Base-by-base conservation (phyloP, 37 sponge, comb jelly and placozoan genomes). In the Haliclona indistincta region DNA sequence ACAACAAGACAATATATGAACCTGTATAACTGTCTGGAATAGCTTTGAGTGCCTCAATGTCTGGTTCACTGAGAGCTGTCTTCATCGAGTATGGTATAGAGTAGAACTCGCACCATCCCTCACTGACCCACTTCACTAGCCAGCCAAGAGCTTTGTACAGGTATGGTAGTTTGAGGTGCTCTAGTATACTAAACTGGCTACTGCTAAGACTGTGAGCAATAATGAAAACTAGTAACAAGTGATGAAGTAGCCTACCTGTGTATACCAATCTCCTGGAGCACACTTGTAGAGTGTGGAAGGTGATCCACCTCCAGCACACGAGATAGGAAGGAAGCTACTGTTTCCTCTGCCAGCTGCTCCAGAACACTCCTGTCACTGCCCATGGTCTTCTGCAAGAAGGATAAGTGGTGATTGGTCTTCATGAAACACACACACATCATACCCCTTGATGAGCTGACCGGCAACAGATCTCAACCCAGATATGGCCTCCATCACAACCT, bases 51-150 rank as follows among this genome's bases (percentile, higher is more conserved):
- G 68, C 44, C 5, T 77, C 67, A 47, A 67, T 52, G 33, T 86
- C 80, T 1, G 41, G 26, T 22, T 11, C 49, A 38, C 38, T 60
- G 60, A 92, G 63, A 3, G 74, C 80, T 4, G 47, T 68, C 77
- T 92, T 92, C 25, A 71, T 60, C 23, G 81, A 32, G 53, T 74
- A 87, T 0, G 88, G 88, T 1, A 92, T 69, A 38, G 81, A 56
- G 67, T 54, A 51, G 75, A 87, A 92, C 51, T 92, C 88, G 54
- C 81, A 92, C 77, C 67, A 62, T 23, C 90, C 85, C 23, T 89
- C 75, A 58, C 75, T 79, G 11, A 75, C 74, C 90, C 90, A 89
- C 41, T 42, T 29, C n/a, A 84, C 85, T 71, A 89, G 84, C 71
- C 80, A 37, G 55, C 64, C 52, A 11, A 84, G 67, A 43, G 71